Evolutionary conservation across 2,113 vertebrate genomes (phyloP), one percentile per base, ranked within the genome.

Genomic region (Phrynosoma platyrhinos): DNA sequence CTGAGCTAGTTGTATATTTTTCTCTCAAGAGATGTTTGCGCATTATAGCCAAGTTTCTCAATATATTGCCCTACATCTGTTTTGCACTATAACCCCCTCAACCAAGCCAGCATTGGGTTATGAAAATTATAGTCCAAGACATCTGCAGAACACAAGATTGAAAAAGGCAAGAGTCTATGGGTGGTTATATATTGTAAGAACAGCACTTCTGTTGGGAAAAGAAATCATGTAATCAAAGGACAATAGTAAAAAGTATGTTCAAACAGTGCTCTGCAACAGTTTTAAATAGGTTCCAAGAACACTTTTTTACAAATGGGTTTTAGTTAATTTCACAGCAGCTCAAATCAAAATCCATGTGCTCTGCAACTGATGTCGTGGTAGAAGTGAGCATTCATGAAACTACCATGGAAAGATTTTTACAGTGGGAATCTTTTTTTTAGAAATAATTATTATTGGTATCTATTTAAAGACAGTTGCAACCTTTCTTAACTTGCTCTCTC

Each of bases 391-490:
- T 69, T 1, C 58, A 18, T 78, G 75, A 53, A 83, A 10, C 85
- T 32, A 47, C 90, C 78, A 76, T 62, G 87, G 68, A 71, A 27
- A 25, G 5, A 3, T 91, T 77, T 52, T 21, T 84, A 12, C 87
- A 25, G 80, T 81, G 90, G 88, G 84, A 94, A 95, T n/a, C n/a
- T 69, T 92, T 87, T 47, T 85, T 47, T 85, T 16, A 62, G 92
- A 93, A 95, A 94, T 93, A 96, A 93, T 85, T 7, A 47, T 47
- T 47, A 92, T 88, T 42, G 13, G 84, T 79, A 90, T 94, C 88
- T 95, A 91, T 91, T 91, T 90, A 83, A 92, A 77, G 92, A 94
- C 77, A 92, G 90, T 94, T 91, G 40, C 87, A 92, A 95, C 93
- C 93, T 95, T 95, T 92, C 95, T 92, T 95, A 88, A 82, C 80